Evolutionary conservation across 1,140 invertebrate species (phyloP).

Genomic region (Hydropsyche tenuis): DNA sequence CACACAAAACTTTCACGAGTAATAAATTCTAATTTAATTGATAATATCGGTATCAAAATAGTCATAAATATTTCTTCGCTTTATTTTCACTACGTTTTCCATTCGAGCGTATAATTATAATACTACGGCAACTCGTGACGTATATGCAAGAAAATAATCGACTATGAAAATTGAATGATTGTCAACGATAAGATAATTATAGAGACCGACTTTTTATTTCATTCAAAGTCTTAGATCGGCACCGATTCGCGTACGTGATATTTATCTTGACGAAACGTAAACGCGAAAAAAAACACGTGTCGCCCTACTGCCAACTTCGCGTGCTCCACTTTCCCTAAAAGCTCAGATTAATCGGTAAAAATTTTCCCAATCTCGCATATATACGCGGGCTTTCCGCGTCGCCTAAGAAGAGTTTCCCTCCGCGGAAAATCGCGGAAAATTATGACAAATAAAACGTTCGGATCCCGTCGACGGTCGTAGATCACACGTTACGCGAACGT

Average conservation of each 20-base stretch:
- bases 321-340: neutral
- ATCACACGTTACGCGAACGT: conserved; percentile 34
- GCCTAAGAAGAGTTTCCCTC: neutral
- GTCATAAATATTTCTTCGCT: no score
- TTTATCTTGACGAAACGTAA: conserved; percentile 14
- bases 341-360: no score
- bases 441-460: conserved; percentile 31
- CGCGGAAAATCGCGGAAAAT: conserved; percentile 46
- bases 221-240: neutral
- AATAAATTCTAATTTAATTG: no score
- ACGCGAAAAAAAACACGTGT: conserved; percentile 5
- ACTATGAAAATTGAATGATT: conserved; percentile 14
- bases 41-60: no score
- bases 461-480: conserved; percentile 39
- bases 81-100: no score
- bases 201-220: neutral
- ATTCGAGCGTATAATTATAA: no score
- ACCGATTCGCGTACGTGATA: neutral
- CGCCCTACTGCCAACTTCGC: neutral
- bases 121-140: no score
- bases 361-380: no score
- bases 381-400: neutral
- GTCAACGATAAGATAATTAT: conserved; percentile 29
- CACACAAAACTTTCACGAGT: no score
- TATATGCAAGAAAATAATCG: conserved; percentile 13